These are phyloP conservation scores for Hydra vulgaris DNA, from an alignment of 30 jellyfish, hydroid and myxozoan species.

Conservation along the genomic window DNA sequence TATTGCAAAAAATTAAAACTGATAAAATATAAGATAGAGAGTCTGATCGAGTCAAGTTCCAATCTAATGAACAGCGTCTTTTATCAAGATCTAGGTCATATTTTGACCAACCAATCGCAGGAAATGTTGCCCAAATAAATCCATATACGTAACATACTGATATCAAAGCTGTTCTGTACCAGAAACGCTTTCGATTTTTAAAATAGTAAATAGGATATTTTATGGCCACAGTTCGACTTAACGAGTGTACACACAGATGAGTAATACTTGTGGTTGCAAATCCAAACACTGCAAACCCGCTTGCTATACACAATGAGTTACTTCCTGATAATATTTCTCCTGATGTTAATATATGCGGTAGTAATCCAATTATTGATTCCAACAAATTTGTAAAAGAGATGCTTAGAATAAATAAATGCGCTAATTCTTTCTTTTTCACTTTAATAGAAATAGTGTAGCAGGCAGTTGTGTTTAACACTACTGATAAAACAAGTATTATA, in stretches of 20 bases:
- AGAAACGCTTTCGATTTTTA: background rate
- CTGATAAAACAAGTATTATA: background rate
- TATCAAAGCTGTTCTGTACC: background rate
- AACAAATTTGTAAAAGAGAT: background rate
- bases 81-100: conserved; percentile 2
- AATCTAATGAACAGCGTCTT: conserved; percentile 6
- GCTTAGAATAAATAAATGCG: background rate
- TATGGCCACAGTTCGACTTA: background rate
- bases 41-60: background rate
- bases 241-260: background rate
- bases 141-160: conserved; percentile 2
- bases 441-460: background rate
- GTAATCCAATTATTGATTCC: background rate
- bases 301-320: background rate
- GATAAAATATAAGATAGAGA: background rate
- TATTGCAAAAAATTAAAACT: background rate
- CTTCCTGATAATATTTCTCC: background rate
- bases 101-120: background rate
- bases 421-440: background rate
- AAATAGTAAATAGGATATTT: conserved; percentile 1
- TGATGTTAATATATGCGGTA: background rate
- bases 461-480: background rate
- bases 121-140: conserved; percentile 2
- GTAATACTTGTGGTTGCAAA: background rate
- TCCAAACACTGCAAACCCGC: conserved; percentile 3